phyloP scores from a whole-genome alignment of 2,797 vertebrate genomes.

The Sebastes nivosus region DNA sequence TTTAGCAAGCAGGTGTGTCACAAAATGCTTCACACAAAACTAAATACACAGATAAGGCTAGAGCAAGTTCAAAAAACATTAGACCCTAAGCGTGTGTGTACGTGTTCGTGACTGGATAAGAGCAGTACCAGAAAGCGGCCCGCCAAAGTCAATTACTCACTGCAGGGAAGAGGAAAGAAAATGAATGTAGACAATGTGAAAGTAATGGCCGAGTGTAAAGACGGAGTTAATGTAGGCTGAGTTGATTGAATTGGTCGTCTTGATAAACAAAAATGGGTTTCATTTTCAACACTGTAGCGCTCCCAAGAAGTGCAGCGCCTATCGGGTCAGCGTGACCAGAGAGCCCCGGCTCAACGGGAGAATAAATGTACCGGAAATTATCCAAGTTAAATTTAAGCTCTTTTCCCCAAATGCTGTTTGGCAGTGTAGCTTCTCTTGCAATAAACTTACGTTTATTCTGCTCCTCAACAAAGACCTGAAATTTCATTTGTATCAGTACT shows the following conservation, averaged over 20 bases:
- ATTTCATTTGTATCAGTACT: background rate
- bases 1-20: slow-evolving; percentile 45
- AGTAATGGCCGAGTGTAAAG: slow-evolving; percentile 19
- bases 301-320: slow-evolving; percentile 9
- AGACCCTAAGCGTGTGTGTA: background rate
- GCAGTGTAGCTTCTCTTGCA: background rate
- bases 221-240: slow-evolving; percentile 14
- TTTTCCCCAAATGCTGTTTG: slow-evolving; percentile 16
- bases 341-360: background rate
- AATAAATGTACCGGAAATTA: slow-evolving; percentile 46
- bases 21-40: slow-evolving; percentile 30
- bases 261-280: slow-evolving; percentile 46
- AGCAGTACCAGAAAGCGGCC: background rate
- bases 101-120: background rate
- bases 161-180: background rate
- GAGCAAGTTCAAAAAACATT: background rate
- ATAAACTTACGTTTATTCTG: background rate
- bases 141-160: slow-evolving; percentile 42
- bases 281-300: slow-evolving; percentile 4
- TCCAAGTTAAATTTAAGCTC: slow-evolving; percentile 24
- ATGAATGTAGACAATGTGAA: slow-evolving; percentile 29
- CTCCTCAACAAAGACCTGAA: background rate
- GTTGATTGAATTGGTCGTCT: slow-evolving; percentile 47
- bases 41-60: slow-evolving; percentile 9
- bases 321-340: slow-evolving; percentile 21